A percentile compares a stretch with the other conserved stretches of the same genome.
phyloP scores from a whole-genome alignment of 2,888 invertebrate species.

The Rhogogaster chlorosoma region DNA sequence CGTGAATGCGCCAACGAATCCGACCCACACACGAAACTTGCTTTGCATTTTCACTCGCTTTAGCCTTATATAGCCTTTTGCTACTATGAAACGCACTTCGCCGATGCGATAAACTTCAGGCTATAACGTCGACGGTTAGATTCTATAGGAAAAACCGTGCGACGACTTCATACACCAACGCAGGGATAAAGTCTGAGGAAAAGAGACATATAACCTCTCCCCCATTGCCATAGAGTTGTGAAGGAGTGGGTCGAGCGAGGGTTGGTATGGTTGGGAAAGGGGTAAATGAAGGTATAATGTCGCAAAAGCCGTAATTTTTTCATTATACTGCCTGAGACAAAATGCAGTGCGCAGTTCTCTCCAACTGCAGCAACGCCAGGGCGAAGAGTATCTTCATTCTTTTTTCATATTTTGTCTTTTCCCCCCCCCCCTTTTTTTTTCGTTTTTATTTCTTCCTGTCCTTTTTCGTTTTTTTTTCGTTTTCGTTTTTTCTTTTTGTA shows the following conservation, averaged over 20 bases:
- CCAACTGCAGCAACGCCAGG: conserved; percentile 12
- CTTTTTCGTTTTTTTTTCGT: not conserved
- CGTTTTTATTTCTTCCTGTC: not conserved
- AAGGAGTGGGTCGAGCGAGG: not conserved
- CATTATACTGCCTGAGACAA: conserved; percentile 68
- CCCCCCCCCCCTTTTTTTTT: not conserved
- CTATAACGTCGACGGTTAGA: not conserved
- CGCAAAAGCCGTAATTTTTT: conserved; percentile 69
- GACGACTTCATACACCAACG: not conserved
- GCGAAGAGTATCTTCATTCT: conserved; percentile 24
- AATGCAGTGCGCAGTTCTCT: conserved; percentile 56
- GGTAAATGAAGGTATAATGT: conserved; percentile 62
- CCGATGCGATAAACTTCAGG: not conserved
- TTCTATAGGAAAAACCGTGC: not conserved
- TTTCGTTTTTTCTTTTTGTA: not conserved
- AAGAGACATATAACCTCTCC: not conserved
- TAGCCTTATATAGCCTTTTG: not conserved
- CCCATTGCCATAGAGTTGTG: conserved; percentile 1
- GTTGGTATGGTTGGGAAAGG: conserved; percentile 48
- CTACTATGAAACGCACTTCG: conserved; percentile 36
- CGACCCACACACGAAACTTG: not conserved
- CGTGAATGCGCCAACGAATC: not conserved
- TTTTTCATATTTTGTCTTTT: not conserved
- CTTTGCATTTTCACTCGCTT: not conserved
- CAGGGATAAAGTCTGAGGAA: conserved; percentile 3